Evolutionary conservation across 2,113 vertebrate genomes (phyloP), one percentile per base, ranked within the genome.

Genomic region (Apistogramma diplotaenia): DNA sequence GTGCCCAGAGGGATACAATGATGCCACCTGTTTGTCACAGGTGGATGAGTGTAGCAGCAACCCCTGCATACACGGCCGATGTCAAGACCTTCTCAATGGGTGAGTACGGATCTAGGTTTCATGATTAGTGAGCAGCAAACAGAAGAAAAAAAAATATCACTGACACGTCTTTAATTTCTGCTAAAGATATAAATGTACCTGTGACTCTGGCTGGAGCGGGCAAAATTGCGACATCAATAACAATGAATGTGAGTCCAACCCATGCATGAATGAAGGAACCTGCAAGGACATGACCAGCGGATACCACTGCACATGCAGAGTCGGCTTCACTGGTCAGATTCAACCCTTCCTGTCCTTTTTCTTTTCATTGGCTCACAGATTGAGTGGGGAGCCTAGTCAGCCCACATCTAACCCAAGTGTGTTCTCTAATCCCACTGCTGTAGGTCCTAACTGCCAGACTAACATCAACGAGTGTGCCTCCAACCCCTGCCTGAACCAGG

Each of bases 391-490:
- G 75, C 58, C n/a, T 16, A 33, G 27, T 49, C 43, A 55, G n/a
- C 23, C n/a, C 7, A 29, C 19, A 8, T 79, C 73, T 92, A 87
- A 91, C 79, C 43, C 49, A 25, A 18, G 74, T 57, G 53, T 86
- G 76, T 82, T 85, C 51, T 88, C 76, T 89, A 84, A 92, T 92
- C 55, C 81, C 4, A 72, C 58, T 37, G 72, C 56, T 79, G 27
- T 85, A 99, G 98, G 98, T 76, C 97, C 97, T 91, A 99, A 97
- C 94, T 99, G 98, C 92, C 98, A 99, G 91, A 98, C 96, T 87
- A 99, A 99, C 84, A 97, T 99, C 95, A 99, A 99, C 0, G 98
- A 99, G 83, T 99, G 98, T 2, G 97, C 97, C 0, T 99, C 98
- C 91, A 99, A 98, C 94, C 98, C 98, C 0, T 99, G 98, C 93